Evolutionary conservation across 2,797 vertebrate species (phyloP).

Genomic region (Coendou prehensilis): DNA sequence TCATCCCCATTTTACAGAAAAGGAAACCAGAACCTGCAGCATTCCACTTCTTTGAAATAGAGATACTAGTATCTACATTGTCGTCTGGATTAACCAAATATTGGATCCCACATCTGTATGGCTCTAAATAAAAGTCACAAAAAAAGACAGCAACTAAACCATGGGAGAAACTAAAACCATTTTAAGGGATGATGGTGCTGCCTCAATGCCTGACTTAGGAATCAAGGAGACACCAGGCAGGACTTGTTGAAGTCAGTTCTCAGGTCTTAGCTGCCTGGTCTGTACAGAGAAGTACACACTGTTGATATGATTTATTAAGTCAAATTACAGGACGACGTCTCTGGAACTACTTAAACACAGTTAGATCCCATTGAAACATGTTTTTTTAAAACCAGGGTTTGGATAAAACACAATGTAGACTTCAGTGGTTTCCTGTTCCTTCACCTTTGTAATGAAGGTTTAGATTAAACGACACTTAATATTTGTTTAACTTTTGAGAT

Average conservation of each 20-base stretch:
- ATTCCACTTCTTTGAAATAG: constrained; percentile 17
- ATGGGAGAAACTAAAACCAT: neutral
- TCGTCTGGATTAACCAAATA: constrained; percentile 33
- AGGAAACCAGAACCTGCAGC: constrained; percentile 11
- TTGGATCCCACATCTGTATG: neutral
- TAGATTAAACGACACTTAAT: neutral
- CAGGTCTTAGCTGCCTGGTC: neutral
- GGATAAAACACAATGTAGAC: constrained; percentile 18
- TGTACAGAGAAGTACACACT: neutral
- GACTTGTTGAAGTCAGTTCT: neutral
- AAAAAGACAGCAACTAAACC: neutral
- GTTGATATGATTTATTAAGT: constrained; percentile 15
- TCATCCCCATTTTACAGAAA: neutral
- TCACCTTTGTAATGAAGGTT: constrained; percentile 32
- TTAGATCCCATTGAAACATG: neutral
- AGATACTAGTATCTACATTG: neutral
- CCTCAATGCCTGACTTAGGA: neutral
- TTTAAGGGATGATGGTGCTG: neutral
- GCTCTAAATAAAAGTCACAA: neutral
- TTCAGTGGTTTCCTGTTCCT: constrained; percentile 3
- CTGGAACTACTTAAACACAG: constrained; percentile 26
- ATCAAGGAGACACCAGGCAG: neutral
- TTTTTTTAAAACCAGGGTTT: neutral
- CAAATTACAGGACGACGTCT: neutral
- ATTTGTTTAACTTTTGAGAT: neutral